Evolutionary conservation across 2,113 vertebrate genomes (phyloP).

Genomic region (Chrysochloris asiatica): DNA sequence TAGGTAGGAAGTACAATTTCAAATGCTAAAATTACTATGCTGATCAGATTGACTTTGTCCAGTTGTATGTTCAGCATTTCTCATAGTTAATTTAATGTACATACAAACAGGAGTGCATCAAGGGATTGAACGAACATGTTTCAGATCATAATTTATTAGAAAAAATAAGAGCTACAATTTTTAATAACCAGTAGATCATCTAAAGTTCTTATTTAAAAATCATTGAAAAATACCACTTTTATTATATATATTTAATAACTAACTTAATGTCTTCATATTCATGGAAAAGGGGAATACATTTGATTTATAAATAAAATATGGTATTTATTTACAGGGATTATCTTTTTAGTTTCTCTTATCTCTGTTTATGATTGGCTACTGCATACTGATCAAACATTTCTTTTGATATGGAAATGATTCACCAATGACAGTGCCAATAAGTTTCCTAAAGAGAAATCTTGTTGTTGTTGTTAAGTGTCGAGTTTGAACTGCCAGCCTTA

Average conservation of each 20-base stretch:
- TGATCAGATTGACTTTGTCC: neutral
- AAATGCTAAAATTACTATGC: neutral
- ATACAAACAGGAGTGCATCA: neutral
- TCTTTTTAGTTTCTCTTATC: neutral
- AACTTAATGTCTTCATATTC: slow-evolving; percentile 1
- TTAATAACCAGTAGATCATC: neutral
- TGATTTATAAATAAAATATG: slow-evolving; percentile 10
- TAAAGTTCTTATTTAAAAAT: neutral
- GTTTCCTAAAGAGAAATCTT: slow-evolving; percentile 12
- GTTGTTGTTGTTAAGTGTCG: no score
- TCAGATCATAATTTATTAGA: neutral
- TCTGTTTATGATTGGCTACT: neutral
- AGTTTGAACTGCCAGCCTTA: no score
- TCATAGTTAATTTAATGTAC: neutral
- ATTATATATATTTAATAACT: neutral
- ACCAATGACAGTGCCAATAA: neutral
- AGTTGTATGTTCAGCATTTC: neutral
- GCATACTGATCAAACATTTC: neutral
- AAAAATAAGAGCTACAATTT: neutral
- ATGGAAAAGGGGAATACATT: neutral
- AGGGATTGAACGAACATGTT: neutral
- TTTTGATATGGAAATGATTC: neutral
- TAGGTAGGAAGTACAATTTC: neutral
- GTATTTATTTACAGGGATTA: slow-evolving; percentile 20
- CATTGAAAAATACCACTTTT: neutral